Base-by-base conservation (phyloP, 2,888 invertebrate species). In the Parnassius orleans region DNA sequence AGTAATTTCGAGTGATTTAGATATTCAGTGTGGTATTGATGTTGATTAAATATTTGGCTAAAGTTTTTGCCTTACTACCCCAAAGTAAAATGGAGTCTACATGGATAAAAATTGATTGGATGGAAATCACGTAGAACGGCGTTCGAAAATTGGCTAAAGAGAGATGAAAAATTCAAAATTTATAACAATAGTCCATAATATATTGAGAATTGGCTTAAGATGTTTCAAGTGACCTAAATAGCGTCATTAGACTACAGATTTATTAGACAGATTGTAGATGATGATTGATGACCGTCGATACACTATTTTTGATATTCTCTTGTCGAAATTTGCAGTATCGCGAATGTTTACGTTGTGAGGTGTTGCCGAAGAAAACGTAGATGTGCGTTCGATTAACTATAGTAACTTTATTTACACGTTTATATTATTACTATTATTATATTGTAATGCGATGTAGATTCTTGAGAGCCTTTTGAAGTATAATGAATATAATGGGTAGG, bases 231-330 rank as follows among this genome's bases (percentile, higher is more conserved):
- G 87, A 86, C 84, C 83, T 87, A 84, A 80, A 76, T 81, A 78
- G 77, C 72, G 86, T 84, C 86, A 78, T 83, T 82, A 84, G 81
- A 82, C 79, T 84, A 85, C 87, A 86, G 79, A 86, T 75, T 82
- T 84, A 83, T 86, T 85, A 86, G 83, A 78, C 89, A 88, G 84
- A 87, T 84, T 82, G 83, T 89, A 87, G 84, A 73, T 78, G 82
- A 81, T 77, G 80, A 79, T 83, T 78, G 82, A 81, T 77, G 80
- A 79, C 83, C 80, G 86, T 87, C 83, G 84, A 86, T 86, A 85
- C 88, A 89, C 90, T 91, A 91, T 91, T 91, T 91, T 91, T 91
- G 91, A 91, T 91, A 91, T 87, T 83, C 87, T 91, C 91, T 91
- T 91, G 89, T 90, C 91, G 91, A 89, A 90, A 91, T 89, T 90